Base-by-base conservation (phyloP, 2,797 vertebrate genomes). In the Xenentodon cancila region DNA sequence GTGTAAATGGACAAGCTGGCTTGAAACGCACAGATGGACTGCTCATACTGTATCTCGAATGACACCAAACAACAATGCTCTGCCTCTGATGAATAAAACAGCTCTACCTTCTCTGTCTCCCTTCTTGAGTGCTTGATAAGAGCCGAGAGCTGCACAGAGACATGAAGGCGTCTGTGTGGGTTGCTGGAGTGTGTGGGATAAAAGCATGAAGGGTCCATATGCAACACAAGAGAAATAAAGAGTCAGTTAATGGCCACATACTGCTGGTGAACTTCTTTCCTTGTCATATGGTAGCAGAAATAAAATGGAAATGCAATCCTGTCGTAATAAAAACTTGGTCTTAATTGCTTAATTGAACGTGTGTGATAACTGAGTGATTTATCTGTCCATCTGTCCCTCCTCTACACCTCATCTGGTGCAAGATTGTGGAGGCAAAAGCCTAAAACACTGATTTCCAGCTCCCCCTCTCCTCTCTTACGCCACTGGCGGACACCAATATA, bases 121-220 rank as follows among this genome's bases (percentile, higher is more conserved):
- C 56, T 40, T 55, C 58, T 70, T 17, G 64, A 77, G 77, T 37
- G 68, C 22, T 61, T 56, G 78, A 76, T 80, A 71, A 76, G 76
- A 80, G 68, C 71, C 5, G 37, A 80, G 74, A 76, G 76, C 46
- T 3, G 17, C 46, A 3, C 18, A 4, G 69, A 71, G 73, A 72
- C 84, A 46, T 69, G 69, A 62, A 62, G 81, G 75, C 50, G 16
- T 51, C 25, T 48, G 73, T 67, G 81, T 86, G 71, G 79, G 80
- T 71, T 63, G 76, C 64, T 17, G 71, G 54, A 67, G 77, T 61
- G 80, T 34, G 82, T 68, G 66, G 82, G 79, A 80, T 77, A 68
- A 80, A 86, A 80, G 59, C 80, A 68, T 55, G 18, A 32, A 81
- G 75, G 69, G 59, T 68, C 72, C 30, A 3, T 13, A 34, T 42